These are phyloP conservation scores for Acyrthosiphon pisum DNA, from an alignment of 1,140 invertebrate genomes.

Conservation along the genomic window DNA sequence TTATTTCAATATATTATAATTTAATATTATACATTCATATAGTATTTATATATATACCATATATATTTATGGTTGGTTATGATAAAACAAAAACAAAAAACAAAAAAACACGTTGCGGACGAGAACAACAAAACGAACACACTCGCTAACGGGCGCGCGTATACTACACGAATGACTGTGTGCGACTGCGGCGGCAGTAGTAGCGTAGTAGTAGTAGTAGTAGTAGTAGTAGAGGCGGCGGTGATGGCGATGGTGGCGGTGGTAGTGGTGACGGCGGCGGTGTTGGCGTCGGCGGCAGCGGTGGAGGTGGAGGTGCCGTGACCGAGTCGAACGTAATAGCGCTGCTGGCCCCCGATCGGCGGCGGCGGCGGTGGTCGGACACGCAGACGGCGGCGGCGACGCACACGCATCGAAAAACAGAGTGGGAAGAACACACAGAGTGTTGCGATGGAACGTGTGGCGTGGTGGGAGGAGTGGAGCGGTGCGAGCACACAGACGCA, in stretches of 20 bases:
- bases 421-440: conserved; percentile 30
- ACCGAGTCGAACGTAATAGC: conserved; percentile 52
- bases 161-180: conserved; percentile 2
- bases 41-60: neutral
- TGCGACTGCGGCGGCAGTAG: neutral
- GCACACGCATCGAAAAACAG: conserved; percentile 49
- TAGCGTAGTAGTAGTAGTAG: neutral
- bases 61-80: neutral
- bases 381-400: conserved; percentile 48
- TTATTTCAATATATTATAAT: neutral
- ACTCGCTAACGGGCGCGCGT: neutral
- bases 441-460: neutral
- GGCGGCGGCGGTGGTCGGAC: conserved; percentile 24
- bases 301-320: conserved; percentile 30
- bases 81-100: neutral
- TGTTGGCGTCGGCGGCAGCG: neutral
- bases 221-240: neutral
- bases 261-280: neutral
- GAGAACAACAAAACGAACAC: neutral
- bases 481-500: neutral
- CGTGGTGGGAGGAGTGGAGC: neutral
- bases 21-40: neutral
- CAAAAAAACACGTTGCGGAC: neutral
- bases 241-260: neutral
- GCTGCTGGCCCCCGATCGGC: conserved; percentile 22